Evolutionary conservation across 1,140 invertebrate species (phyloP), one percentile per base, ranked within the genome.

Genomic region (Coboldia fuscipes): DNA sequence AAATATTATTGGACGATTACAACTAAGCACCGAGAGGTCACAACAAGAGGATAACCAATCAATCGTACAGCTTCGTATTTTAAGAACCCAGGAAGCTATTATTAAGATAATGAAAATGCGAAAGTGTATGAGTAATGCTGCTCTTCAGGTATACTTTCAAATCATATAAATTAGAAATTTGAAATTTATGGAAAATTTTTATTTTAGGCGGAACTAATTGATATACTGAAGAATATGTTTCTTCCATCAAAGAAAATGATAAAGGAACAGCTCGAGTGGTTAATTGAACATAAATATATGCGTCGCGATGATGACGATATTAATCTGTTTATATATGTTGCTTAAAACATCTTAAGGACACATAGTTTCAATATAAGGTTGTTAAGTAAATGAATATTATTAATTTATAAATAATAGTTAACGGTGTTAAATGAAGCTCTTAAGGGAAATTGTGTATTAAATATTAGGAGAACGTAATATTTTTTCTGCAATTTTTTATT

Each of bases 201-300:
- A 36, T 54, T 56, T 29, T 53, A 68, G 64, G 85, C 84, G 24
- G 93, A 97, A 66, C 63, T 97, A 24, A 80, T 97, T 6, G 92
- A 97, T 61, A 94, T 98, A 56, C 62, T 98, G 33, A 97, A 96
- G 60, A 96, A 97, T 55, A 96, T 97, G 89, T 98, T 98, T 65
- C 60, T 97, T 43, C 94, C 94, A 20, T 92, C 88, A 39, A 94
- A 94, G 61, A 97, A 97, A 61, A 85, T 97, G 75, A 97, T 98
- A 42, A 98, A 98, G 62, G 92, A 98, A 62, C 93, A 97, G 62
- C 75, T 97, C 21, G 93, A 98, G 58, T 97, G 92, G 92, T 68
- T 98, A 8, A 97, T 98, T 43, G 93, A 98, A 61, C 84, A 97
- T 51, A 94, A 96, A 56, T 97, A 96, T 55, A 94, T 98, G 75